Conservation (phyloP, 2,797 vertebrate species). For the Silurus aristotelis region DNA sequence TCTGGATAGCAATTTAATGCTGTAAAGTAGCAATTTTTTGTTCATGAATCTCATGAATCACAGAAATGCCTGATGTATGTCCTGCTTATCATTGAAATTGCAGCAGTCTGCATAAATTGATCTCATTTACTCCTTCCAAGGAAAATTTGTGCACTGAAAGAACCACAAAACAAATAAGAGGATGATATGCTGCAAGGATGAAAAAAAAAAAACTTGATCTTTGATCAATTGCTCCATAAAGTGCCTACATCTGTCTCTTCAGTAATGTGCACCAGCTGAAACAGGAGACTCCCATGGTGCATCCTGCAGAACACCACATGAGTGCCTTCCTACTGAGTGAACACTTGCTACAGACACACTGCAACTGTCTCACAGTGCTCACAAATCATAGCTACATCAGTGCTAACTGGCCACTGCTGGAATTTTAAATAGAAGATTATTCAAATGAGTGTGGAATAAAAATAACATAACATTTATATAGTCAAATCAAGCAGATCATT, state of each 20-base stretch:
- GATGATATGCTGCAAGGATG: neutral
- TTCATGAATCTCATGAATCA: neutral
- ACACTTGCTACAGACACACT: constrained; percentile 30
- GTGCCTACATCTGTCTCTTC: constrained; percentile 57
- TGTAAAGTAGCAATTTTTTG: neutral
- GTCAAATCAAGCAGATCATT: neutral
- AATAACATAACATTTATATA: neutral
- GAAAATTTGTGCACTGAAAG: neutral
- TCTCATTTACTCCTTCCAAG: constrained; percentile 12
- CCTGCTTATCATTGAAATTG: constrained; percentile 7
- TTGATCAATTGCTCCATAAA: constrained; percentile 56
- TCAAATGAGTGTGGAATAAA: neutral
- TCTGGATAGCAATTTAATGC: neutral
- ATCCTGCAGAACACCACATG: constrained; percentile 56
- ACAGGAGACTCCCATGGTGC: constrained; percentile 58
- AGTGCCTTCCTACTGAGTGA: constrained; percentile 53
- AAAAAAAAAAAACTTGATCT: constrained; percentile 49
- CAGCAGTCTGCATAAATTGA: constrained; percentile 1
- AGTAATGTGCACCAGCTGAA: constrained; percentile 69
- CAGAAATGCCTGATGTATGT: neutral
- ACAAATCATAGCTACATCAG: constrained; percentile 17
- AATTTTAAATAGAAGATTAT: neutral
- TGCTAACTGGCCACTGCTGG: neutral
- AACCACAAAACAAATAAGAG: constrained; percentile 11
- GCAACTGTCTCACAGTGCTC: constrained; percentile 19